Evolutionary conservation across 2,113 vertebrate species (phyloP).

Genomic region (Lota lota): DNA sequence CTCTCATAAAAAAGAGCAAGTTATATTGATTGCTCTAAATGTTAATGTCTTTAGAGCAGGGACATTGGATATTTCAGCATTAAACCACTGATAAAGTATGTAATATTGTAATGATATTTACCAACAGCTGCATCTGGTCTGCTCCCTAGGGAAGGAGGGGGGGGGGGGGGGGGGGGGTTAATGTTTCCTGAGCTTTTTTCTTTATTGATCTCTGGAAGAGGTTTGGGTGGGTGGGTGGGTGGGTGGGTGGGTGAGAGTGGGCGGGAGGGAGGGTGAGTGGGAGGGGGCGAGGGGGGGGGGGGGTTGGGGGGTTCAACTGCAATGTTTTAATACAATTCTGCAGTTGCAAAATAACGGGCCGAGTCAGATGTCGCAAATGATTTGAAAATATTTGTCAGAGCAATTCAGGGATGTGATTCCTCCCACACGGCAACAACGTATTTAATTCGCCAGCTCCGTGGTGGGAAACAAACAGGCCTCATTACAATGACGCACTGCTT

Average conservation of each 20-base stretch:
- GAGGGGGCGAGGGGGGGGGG: too few species aligned
- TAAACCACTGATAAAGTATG: constrained; percentile 68
- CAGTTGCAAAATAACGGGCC: too few species aligned
- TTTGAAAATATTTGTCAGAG: too few species aligned
- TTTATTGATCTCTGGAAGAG: constrained; percentile 59
- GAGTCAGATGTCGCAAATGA: too few species aligned
- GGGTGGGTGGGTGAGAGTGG: neutral
- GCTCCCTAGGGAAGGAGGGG: constrained; percentile 27
- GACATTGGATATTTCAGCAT: constrained; percentile 71
- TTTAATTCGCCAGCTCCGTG: too few species aligned
- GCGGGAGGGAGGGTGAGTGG: constrained; percentile 43
- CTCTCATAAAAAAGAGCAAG: constrained; percentile 61
- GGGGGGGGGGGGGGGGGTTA: constrained; percentile 35
- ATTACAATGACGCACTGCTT: too few species aligned
- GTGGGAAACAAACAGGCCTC: too few species aligned
- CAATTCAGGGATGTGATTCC: too few species aligned
- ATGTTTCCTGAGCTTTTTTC: constrained; percentile 45
- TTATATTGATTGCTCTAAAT: constrained; percentile 76
- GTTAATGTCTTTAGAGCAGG: constrained; percentile 68
- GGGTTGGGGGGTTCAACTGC: too few species aligned
- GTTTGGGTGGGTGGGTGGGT: constrained; percentile 46
- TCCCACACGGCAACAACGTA: too few species aligned
- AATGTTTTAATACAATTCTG: too few species aligned
- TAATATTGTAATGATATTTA: constrained; percentile 75
- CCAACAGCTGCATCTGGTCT: constrained; percentile 69